Conservation (phyloP, 2,888 invertebrate species). For the Pandemis corylana region DNA sequence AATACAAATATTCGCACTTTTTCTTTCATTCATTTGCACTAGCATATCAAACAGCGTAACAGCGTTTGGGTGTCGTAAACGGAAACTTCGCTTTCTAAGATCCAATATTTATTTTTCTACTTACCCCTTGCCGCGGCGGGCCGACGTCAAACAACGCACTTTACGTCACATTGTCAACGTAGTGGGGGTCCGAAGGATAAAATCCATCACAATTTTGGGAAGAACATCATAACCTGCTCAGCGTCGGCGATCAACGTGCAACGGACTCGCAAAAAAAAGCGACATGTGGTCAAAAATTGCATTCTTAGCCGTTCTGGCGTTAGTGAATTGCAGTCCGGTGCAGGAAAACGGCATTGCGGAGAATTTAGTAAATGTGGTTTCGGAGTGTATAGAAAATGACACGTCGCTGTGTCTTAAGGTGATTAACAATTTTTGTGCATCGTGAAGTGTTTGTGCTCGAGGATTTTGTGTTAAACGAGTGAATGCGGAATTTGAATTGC, state of each 20-base stretch:
- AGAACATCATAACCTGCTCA: constrained; percentile 77
- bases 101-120: constrained; percentile 83
- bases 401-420: constrained; percentile 87
- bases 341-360: constrained; percentile 74
- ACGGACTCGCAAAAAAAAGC: constrained; percentile 48
- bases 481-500: constrained; percentile 45
- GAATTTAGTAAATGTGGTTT: constrained; percentile 75
- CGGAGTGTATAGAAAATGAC: constrained; percentile 86
- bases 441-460: constrained; percentile 56
- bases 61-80: constrained; percentile 71
- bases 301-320: constrained; percentile 71
- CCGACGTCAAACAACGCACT: constrained; percentile 68
- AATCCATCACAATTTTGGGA: constrained; percentile 79
- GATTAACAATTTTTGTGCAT: constrained; percentile 56
- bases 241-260: constrained; percentile 65
- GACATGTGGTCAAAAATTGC: constrained; percentile 72
- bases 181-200: constrained; percentile 80
- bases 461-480: constrained; percentile 54
- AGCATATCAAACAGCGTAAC: constrained; percentile 65
- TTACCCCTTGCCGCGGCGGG: constrained; percentile 71
- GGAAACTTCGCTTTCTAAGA: constrained; percentile 82
- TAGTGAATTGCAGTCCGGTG: constrained; percentile 71
- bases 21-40: constrained; percentile 82
- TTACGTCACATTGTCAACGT: constrained; percentile 71
- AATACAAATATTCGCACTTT: constrained; percentile 82